Conservation (phyloP, 2,113 vertebrate species). For the Saguinus imperator region DNA sequence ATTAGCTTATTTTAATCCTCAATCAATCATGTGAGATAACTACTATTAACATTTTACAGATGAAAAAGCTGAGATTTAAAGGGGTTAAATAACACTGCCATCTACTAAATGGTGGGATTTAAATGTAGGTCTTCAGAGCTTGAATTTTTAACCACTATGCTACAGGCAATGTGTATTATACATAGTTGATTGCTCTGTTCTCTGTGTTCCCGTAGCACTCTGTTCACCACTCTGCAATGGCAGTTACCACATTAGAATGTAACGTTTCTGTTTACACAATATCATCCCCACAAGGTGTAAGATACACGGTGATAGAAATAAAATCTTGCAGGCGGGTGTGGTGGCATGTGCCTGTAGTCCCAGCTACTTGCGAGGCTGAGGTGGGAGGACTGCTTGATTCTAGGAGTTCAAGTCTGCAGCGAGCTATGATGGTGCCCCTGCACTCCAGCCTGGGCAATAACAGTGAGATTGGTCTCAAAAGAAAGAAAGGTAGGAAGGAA, state of each 20-base stretch:
- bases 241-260: neutral
- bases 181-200: neutral
- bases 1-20: conserved; percentile 28
- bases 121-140: neutral
- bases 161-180: neutral
- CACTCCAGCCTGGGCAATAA: no score
- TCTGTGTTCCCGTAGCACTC: neutral
- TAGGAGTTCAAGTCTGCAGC: no score
- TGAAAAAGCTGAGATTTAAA: neutral
- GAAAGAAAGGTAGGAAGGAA: no score
- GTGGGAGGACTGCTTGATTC: no score
- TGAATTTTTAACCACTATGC: neutral
- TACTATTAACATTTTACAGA: neutral
- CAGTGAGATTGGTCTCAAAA: no score
- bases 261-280: neutral
- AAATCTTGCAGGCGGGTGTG: neutral
- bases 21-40: neutral
- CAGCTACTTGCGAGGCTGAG: no score
- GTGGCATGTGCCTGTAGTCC: no score
- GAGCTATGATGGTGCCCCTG: no score
- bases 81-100: neutral
- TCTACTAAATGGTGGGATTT: neutral
- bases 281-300: neutral
- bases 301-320: neutral
- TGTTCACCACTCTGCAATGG: neutral